Evolutionary conservation across 2,888 invertebrate species (phyloP).

Genomic region (Hanleya hanleyi): DNA sequence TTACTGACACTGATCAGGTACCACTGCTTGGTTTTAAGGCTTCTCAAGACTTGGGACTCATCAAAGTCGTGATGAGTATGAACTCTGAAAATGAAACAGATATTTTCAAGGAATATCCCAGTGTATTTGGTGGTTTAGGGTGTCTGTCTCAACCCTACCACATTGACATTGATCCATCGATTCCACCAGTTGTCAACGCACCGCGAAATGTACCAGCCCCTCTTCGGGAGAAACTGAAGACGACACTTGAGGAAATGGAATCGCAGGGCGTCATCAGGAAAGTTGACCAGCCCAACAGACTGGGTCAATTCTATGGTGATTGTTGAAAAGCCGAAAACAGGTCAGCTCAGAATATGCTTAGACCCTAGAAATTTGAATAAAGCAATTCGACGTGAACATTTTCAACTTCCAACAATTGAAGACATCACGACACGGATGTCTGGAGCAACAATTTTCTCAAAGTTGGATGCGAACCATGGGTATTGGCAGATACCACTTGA

Average conservation of each 20-base stretch:
- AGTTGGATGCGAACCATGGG: constrained; percentile 10
- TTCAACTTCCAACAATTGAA: constrained; percentile 20
- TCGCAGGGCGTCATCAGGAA: background rate
- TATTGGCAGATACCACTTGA: constrained; percentile 4
- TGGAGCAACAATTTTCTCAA: constrained; percentile 18
- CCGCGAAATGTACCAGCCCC: too few species aligned
- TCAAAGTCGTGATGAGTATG: too few species aligned
- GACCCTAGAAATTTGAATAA: constrained; percentile 15
- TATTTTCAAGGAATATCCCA: too few species aligned
- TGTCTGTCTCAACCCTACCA: too few species aligned
- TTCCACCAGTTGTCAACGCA: too few species aligned
- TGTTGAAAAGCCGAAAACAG: constrained; percentile 10
- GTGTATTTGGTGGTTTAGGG: too few species aligned
- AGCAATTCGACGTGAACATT: constrained; percentile 15
- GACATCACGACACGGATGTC: constrained; percentile 17
- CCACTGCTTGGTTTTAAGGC: too few species aligned
- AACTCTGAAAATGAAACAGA: too few species aligned
- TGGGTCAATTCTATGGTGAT: constrained; percentile 16
- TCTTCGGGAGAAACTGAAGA: constrained; percentile 5
- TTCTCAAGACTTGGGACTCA: too few species aligned
- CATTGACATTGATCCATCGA: too few species aligned
- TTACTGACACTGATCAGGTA: too few species aligned
- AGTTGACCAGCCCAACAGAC: constrained; percentile 13
- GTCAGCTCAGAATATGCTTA: constrained; percentile 8
- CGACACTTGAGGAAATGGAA: constrained; percentile 14